A percentile compares a stretch with the other conserved stretches of the same genome.
Evolutionary conservation across 92 coral and sea anemone species (phyloP).

Genomic region (Zoanthus gigantus): DNA sequence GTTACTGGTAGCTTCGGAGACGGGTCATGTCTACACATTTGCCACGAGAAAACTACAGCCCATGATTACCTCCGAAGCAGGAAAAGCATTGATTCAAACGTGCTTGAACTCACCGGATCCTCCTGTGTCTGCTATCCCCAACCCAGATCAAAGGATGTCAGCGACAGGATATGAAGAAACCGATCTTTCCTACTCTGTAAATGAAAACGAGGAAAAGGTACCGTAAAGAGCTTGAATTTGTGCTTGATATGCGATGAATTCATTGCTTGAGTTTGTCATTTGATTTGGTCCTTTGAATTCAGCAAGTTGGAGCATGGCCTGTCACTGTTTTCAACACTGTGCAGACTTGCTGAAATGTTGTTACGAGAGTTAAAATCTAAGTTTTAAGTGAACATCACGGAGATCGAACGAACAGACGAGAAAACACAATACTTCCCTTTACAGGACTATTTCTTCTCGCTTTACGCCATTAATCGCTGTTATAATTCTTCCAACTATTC

Average conservation of each 20-base stretch:
- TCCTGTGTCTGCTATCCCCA: conserved; percentile 91
- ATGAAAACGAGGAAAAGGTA: conserved; percentile 95
- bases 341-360: conserved; percentile 19
- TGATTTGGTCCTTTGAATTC: conserved; percentile 1
- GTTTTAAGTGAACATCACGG: not conserved
- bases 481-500: not conserved
- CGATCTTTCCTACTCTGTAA: conserved; percentile 94
- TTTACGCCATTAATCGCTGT: conserved; percentile 16
- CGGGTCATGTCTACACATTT: conserved; percentile 99
- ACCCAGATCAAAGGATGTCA: conserved; percentile 98
- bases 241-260: not conserved
- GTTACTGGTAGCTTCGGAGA: conserved; percentile 98
- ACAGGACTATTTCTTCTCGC: conserved; percentile 19
- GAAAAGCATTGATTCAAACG: conserved; percentile 98
- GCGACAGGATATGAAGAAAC: conserved; percentile 99
- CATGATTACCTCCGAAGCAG: conserved; percentile 98
- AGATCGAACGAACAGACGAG: conserved; percentile 5
- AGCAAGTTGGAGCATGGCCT: conserved; percentile 33
- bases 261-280: conserved; percentile 11
- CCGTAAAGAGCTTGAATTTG: not conserved
- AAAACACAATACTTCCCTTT: not conserved
- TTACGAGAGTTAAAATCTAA: not conserved
- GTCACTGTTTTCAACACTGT: conserved; percentile 1
- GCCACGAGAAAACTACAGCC: conserved; percentile 99
- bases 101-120: conserved; percentile 98